phyloP scores from a whole-genome alignment of 2,888 invertebrate species.

The Maniola hyperantus region DNA sequence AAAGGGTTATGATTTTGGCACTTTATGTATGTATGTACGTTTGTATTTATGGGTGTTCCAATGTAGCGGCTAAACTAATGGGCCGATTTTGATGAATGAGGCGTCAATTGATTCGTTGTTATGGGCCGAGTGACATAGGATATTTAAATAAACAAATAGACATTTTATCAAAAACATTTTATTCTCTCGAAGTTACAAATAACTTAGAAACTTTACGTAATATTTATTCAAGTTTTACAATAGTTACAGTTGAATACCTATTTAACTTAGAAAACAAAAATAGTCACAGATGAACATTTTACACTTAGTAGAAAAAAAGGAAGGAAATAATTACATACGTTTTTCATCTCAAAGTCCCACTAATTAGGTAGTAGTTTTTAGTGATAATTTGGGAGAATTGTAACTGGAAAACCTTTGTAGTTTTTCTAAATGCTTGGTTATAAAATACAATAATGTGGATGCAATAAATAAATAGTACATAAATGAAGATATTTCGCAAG shows the following conservation, averaged over 20 bases:
- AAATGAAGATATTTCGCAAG: not conserved
- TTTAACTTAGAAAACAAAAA: slow-evolving; percentile 68
- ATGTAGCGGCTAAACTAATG: too few species aligned
- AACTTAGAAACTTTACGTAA: slow-evolving; percentile 67
- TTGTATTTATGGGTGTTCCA: too few species aligned
- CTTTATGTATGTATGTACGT: too few species aligned
- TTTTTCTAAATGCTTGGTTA: too few species aligned
- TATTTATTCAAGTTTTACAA: slow-evolving; percentile 28
- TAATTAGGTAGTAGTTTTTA: not conserved
- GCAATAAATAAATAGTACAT: not conserved
- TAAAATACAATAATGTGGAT: too few species aligned
- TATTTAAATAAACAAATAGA: slow-evolving; percentile 20
- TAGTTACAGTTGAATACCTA: slow-evolving; percentile 12
- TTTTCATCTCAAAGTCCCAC: not conserved
- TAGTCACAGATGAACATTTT: slow-evolving; percentile 1
- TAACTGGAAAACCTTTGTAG: not conserved
- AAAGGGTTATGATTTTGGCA: too few species aligned
- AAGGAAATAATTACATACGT: not conserved
- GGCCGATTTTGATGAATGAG: too few species aligned
- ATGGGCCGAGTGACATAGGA: too few species aligned
- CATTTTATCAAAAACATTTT: slow-evolving; percentile 65
- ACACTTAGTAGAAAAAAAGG: not conserved
- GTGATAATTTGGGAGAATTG: not conserved
- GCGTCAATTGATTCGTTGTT: too few species aligned
- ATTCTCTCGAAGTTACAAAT: slow-evolving; percentile 69